Conservation (phyloP, 2,888 invertebrate genomes). For the Chrysolina haemoptera region DNA sequence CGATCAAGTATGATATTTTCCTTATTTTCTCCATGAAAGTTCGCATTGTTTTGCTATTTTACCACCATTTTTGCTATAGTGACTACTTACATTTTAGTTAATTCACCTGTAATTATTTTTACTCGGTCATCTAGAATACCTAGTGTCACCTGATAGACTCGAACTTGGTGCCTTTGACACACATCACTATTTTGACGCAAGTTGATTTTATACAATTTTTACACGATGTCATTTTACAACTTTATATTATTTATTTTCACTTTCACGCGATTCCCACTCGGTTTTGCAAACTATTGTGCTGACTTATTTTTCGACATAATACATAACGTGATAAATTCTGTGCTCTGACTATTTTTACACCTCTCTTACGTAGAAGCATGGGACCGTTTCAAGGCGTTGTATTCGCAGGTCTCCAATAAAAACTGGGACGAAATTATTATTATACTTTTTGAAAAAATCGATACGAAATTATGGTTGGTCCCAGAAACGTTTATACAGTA, state of each 20-base stretch:
- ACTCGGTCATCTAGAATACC: no score
- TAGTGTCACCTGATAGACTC: not conserved
- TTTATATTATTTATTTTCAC: conserved; percentile 53
- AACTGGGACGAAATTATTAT: conserved; percentile 20
- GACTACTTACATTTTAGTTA: no score
- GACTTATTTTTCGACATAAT: conserved; percentile 34
- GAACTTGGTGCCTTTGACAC: not conserved
- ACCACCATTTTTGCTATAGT: no score
- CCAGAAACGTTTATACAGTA: conserved; percentile 36
- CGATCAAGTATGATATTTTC: no score
- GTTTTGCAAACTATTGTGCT: conserved; percentile 28
- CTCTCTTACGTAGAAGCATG: conserved; percentile 30
- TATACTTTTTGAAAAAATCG: conserved; percentile 26
- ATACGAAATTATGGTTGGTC: conserved; percentile 28
- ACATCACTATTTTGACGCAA: conserved; percentile 26
- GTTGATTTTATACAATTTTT: conserved; percentile 33
- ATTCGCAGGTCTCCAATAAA: conserved; percentile 17
- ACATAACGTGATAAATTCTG: conserved; percentile 42
- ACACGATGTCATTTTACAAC: conserved; percentile 53
- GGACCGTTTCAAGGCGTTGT: conserved; percentile 23
- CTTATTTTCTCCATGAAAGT: no score
- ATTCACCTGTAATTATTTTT: no score
- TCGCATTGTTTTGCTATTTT: no score
- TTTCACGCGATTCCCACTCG: conserved; percentile 44
- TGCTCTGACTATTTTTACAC: conserved; percentile 52